These are phyloP conservation scores for Rhizoglyphus robini DNA, from an alignment of 1,140 invertebrate genomes.

Conservation along the genomic window DNA sequence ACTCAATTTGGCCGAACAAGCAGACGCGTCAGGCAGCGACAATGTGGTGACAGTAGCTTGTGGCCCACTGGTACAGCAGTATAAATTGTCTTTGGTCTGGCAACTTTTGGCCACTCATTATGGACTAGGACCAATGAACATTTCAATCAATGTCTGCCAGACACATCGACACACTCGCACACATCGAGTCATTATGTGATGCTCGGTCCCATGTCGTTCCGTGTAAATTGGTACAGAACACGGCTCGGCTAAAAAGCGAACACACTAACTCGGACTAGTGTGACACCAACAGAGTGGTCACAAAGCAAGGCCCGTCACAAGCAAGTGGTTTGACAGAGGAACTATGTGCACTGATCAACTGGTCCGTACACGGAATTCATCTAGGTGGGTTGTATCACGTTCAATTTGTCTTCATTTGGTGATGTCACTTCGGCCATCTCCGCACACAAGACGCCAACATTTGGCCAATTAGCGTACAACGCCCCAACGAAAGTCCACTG, in stretches of 20 bases:
- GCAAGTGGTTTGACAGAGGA: not conserved
- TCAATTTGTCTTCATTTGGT: constrained; percentile 11
- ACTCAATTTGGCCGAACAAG: too few relatives aligned
- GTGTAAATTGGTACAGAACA: not conserved
- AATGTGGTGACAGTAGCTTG: too few relatives aligned
- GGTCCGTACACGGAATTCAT: not conserved
- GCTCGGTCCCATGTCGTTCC: not conserved
- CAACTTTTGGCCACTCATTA: too few relatives aligned
- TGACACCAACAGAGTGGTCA: too few relatives aligned
- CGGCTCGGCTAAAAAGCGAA: not conserved
- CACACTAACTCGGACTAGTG: not conserved
- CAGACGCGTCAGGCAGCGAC: too few relatives aligned
- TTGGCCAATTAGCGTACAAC: not conserved
- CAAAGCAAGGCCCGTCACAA: not conserved
- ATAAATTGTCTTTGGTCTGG: too few relatives aligned
- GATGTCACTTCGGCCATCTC: not conserved
- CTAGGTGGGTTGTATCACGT: not conserved
- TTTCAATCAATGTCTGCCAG: too few relatives aligned
- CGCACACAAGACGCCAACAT: not conserved
- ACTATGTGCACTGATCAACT: not conserved
- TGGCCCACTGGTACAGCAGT: too few relatives aligned
- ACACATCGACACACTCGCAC: not conserved
- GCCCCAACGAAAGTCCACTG: not conserved
- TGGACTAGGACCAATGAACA: too few relatives aligned
- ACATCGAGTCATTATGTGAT: not conserved